Evolutionary conservation across 1,140 invertebrate genomes (phyloP), one percentile per base, ranked within the genome.

Genomic region (Polypedilum vanderplanki): DNA sequence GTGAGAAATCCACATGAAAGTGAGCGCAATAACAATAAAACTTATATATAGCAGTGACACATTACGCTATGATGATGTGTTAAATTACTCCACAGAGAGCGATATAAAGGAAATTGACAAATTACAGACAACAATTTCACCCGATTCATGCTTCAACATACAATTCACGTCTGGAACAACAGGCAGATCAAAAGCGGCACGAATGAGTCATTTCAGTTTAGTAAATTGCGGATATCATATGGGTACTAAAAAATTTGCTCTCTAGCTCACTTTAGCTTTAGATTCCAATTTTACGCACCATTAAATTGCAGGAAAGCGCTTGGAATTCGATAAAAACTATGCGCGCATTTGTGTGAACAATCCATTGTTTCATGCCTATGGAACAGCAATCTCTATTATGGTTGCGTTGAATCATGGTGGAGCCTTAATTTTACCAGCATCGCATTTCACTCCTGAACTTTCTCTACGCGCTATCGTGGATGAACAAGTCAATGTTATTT

Each of bases 331-430:
- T 18, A 70, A 70, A n/a, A 22, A 20, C 18, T 70, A 70, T 70
- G 20, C 17, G 9, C 64, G 78, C 3, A 83, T 93, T 64, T 95
- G 93, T 79, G 78, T 91, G 0, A 90, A 95, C 81, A 92, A 95
- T 0, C 97, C 97, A 0, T 85, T 98, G 12, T 99, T 98, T 80
- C 97, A 99, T 81, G 95, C 91, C 15, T 95, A 93, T 80, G 96
- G 94, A 0, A 89, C 91, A 41, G 86, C 92, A 0, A 84, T 91
- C 46, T 93, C 90, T 0, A 83, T 90, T 74, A 78, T 93, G 0
- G 81, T 79, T 0, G 83, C 85, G 15, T 75, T 93, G 0, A 85
- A 90, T 70, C 84, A 87, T 79, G 93, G 92, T 0, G 83, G 86
- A 0, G 90, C 91, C 0, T 76, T 91, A n/a, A 88, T 97, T 0